Evolutionary conservation across 1,140 invertebrate species (phyloP), one percentile per base, ranked within the genome.

Genomic region (Bathynomus jamesi): DNA sequence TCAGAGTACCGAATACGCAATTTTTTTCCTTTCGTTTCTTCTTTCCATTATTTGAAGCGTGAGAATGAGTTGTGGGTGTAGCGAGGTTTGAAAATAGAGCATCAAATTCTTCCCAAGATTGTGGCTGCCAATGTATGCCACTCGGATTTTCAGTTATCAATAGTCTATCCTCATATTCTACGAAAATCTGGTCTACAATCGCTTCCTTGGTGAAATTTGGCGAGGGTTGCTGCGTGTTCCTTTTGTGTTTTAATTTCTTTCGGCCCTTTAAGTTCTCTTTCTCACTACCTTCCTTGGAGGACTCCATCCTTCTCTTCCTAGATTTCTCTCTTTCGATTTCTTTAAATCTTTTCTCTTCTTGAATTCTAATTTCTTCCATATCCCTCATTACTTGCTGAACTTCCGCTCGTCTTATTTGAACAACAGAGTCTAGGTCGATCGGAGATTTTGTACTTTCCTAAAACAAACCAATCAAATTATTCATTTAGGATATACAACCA

Each of bases 61-160:
- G n/a, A n/a, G 4, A 0, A 28, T 24, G 10, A 17, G 24, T 17
- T 10, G 27, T 17, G n/a, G 62, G n/a, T 17, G 5, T 29, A 8
- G 29, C 7, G 4, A 24, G 5, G 25, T 28, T 64, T 17, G 10
- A 29, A 64, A 74, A 67, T 8, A 74, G 24, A 29, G 24, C 29
- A 61, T 74, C 72, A 70, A 74, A 74, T 53, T 74, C 72, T 63
- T 74, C 72, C 72, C 72, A 74, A 25, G 29, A 67, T 11, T 40
- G 69, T 11, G 72, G 72, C 25, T 74, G 72, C 11, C 40, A 53
- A 10, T n/a, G 29, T 27, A 13, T 17, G 4, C 46, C 28, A 53
- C 67, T 13, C 24, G 10, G n/a, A 7, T 21, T 17, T n/a, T n/a
- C n/a, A n/a, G n/a, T n/a, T n/a, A n/a, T n/a, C n/a, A n/a, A n/a